Base-by-base conservation (phyloP, 1,140 invertebrate species). In the Wasmannia auropunctata region DNA sequence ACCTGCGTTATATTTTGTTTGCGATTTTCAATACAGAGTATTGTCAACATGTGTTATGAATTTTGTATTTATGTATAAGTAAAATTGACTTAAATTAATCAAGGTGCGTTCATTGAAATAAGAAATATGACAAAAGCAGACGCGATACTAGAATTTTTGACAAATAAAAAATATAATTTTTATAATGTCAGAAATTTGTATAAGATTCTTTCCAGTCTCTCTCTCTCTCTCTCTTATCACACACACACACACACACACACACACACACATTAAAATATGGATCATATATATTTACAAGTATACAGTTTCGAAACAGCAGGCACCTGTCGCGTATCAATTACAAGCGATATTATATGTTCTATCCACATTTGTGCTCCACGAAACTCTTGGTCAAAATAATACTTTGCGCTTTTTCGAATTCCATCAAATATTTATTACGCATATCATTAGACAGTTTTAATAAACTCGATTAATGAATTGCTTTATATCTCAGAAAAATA, bases 1-100 rank as follows among this genome's bases (percentile, higher is more conserved):
- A 43, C 60, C 37, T 76, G 69, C 67, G 69, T 81, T 74, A 80
- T 49, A 86, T 79, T 85, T 85, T 22, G 69, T 86, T 72, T 72
- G 31, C 34, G 3, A 25, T 22, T 40, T 14, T 69, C 65, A 65
- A 60, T 69, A 69, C 34, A 37, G 43, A 40, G 43, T 31, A 67
- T 70, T 34, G 25, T 37, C 25, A 54, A 28, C 2, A 10, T 70
- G 2, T 19, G 5, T n/a, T 34, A 74, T n/a, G 5, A 72, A 58
- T 37, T 54, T 10, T 49, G 19, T 69, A 19, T 70, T 11, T 34
- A 25, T 22, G 16, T 25, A n/a, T n/a, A n/a, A 25, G 2, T 3
- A n/a, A 81, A 19, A 43, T 74, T 54, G n/a, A 11, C 40, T 11
- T 31, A 3, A 22, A 3, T 16, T 31, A 4, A 8, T 56, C 19